phyloP scores from a whole-genome alignment of 2,797 vertebrate species.

The Halcyon leucocephala region DNA sequence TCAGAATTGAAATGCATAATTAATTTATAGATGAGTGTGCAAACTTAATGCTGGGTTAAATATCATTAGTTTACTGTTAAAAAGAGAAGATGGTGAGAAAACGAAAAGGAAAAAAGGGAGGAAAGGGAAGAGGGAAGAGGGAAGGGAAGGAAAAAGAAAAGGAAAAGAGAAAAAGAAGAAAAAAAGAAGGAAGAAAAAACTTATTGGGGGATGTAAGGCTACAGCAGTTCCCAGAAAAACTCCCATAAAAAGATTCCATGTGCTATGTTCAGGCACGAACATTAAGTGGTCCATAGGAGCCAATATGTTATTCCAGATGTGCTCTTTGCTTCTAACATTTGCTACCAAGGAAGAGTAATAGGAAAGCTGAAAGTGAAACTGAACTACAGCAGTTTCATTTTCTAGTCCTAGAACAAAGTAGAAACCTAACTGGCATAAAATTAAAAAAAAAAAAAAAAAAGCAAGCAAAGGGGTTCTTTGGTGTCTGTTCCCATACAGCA shows the following conservation, averaged over 20 bases:
- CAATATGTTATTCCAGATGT: neutral
- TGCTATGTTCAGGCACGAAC: rapidly evolving
- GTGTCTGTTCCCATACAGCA: neutral
- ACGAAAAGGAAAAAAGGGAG: too few species aligned
- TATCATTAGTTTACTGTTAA: neutral
- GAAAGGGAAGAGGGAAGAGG: rapidly evolving
- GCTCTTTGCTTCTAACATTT: neutral
- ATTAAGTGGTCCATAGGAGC: neutral
- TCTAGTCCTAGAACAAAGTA: neutral
- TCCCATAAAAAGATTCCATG: rapidly evolving
- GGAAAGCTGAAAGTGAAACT: slow-evolving; percentile 61
- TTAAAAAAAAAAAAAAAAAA: neutral
- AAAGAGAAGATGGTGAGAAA: neutral
- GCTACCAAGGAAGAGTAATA: neutral
- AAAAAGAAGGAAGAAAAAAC: too few species aligned
- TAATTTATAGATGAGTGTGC: neutral
- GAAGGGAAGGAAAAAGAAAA: too few species aligned
- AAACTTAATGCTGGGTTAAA: neutral
- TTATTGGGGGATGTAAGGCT: neutral
- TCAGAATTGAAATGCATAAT: neutral
- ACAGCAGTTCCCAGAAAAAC: neutral
- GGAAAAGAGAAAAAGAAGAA: rapidly evolving
- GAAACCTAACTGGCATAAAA: neutral
- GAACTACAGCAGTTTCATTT: slow-evolving; percentile 29
- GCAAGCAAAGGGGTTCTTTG: neutral